Base-by-base conservation (phyloP, 2,113 vertebrate genomes). In the Butorides virescens region DNA sequence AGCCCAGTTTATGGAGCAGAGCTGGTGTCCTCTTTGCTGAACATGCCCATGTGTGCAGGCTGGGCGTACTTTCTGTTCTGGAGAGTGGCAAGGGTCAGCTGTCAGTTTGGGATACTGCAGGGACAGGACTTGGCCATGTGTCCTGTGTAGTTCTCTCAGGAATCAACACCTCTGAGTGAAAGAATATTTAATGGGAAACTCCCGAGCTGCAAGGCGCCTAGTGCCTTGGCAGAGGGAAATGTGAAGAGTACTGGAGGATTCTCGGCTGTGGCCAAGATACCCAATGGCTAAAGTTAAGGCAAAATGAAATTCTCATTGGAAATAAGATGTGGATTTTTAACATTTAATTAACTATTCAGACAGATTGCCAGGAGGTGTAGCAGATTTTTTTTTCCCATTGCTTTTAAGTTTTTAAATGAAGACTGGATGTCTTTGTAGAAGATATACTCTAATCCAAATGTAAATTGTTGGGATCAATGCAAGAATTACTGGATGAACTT, bases 401-500 rank as follows among this genome's bases (percentile, higher is more conserved):
- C 90, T 96, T 97, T 96, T 83, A 95, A 90, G 78, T 92, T 95
- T 97, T 89, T 55, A 92, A 93, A 86, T 83, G 42, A 83, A 88
- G 78, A 83, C 50, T 77, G 75, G 53, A 83, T 90, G 75, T 92
- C 88, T 96, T 80, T 79, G n/a, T 74, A 74, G 82, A 93, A 88
- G 50, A 93, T 96, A 93, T 0, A 62, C 74, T 76, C 92, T 94
- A 94, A 92, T 94, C 78, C 92, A 92, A 93, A 95, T 94, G 93
- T 95, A 96, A 97, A 96, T 97, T 96, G 82, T 96, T 92, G 53
- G 86, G 92, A 96, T 96, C 95, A 86, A n/a, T 95, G 93, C 88
- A 95, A 94, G 90, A 94, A 94, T 96, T 96, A 97, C 88, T 92
- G 75, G 75, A 74, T 97, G 95, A 97, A 97, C 95, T 96, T 96